A percentile compares a stretch with the other conserved stretches of the same genome.
Conservation (phyloP, 2,797 vertebrate species). For the Takifugu rubripes region DNA sequence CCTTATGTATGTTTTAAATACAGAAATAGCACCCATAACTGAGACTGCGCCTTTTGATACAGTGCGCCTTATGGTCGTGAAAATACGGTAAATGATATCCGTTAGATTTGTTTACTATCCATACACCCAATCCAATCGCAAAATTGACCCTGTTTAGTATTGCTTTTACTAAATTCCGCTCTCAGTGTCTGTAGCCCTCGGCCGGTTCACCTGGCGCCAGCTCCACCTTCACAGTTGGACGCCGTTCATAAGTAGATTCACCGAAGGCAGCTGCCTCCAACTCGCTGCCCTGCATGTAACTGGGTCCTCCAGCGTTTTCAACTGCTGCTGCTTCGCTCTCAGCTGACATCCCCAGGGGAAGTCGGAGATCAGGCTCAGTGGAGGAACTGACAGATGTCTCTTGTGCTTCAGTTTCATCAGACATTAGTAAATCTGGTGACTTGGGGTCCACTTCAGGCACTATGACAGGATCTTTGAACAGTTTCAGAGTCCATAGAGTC, state of each 20-base stretch:
- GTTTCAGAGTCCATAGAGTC: accelerated
- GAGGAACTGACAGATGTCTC: accelerated
- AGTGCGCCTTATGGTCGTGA: too few relatives aligned
- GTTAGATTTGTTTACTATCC: too few relatives aligned
- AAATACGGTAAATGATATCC: too few relatives aligned
- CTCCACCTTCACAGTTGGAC: accelerated
- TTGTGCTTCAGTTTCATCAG: accelerated
- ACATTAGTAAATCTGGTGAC: accelerated
- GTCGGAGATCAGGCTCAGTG: accelerated
- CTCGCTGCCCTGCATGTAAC: neutral
- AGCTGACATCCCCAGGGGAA: accelerated
- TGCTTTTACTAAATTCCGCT: too few relatives aligned
- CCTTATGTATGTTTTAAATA: too few relatives aligned
- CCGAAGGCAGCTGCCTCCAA: neutral
- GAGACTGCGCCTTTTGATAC: too few relatives aligned
- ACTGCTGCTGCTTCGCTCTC: accelerated
- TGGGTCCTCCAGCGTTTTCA: accelerated
- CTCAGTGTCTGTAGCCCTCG: slow-evolving; percentile 13
- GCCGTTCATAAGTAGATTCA: slow-evolving; percentile 29
- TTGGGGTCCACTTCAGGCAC: accelerated
- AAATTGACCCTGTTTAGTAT: too few relatives aligned
- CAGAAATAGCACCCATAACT: too few relatives aligned
- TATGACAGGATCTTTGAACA: accelerated
- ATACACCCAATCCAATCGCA: too few relatives aligned
- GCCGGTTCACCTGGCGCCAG: slow-evolving; percentile 21